Base-by-base conservation (phyloP, 2,797 vertebrate genomes). In the Myotis vivesi region DNA sequence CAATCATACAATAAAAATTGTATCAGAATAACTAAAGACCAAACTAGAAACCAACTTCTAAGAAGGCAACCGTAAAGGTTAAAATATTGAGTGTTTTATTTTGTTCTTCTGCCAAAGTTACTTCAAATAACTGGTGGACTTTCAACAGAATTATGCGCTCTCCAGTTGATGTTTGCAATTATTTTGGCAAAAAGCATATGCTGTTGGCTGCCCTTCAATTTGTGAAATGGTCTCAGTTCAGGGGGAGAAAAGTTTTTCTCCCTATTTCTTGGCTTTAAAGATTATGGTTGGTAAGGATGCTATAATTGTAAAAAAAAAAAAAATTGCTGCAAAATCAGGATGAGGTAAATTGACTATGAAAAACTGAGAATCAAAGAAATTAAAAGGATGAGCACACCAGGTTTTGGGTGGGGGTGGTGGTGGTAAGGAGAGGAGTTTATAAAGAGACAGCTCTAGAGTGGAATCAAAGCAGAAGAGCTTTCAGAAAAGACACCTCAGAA, bases 401-500 rank as follows among this genome's bases (percentile, higher is more conserved):
- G 51, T 64, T 86, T 59, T 2, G 41, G 8, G 6, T 68, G 3
- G 41, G 5, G 6, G 53, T 49, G 10, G 30, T n/a, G 68, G 46
- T 71, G 23, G 57, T 44, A 82, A 93, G 89, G 41, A 86, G 28
- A 93, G 90, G 96, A 51, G 83, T 77, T 96, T 93, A 96, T 92
- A 97, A 96, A 97, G 97, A 97, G 97, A 97, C 97, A 98, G 98
- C 97, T 98, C 97, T 97, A 98, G 97, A 97, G 96, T 97, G 97
- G 97, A 98, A 98, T 98, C 98, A 98, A 98, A 98, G 98, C 98
- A 97, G 97, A 97, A 97, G 97, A 97, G 97, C 98, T 98, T 98
- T 98, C 98, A 98, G 97, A 97, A 98, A 98, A 98, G 98, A 98
- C 98, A 98, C 98, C 98, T 98, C 98, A 98, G 98, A 98, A 98